phyloP scores from a whole-genome alignment of 2,113 vertebrate genomes.

The Ginglymostoma cirratum region DNA sequence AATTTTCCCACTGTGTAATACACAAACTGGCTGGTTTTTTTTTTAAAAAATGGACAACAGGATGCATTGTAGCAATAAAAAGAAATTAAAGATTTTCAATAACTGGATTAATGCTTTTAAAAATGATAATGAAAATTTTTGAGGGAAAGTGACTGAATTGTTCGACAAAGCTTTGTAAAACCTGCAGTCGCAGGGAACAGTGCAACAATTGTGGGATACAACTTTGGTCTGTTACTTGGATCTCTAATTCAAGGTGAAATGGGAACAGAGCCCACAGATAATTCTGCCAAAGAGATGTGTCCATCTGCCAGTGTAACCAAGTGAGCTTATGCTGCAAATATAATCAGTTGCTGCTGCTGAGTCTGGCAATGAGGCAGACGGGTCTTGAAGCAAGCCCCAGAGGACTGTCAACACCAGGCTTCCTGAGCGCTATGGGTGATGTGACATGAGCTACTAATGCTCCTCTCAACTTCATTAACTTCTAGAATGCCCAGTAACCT shows the following conservation, averaged over 20 bases:
- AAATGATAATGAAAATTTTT: conserved; percentile 54
- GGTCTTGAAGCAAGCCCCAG: not conserved
- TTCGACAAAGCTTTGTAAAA: conserved; percentile 43
- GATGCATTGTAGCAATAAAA: not conserved
- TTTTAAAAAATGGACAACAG: not conserved
- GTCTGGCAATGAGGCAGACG: not conserved
- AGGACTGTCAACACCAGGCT: not conserved
- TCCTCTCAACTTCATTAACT: too few relatives aligned
- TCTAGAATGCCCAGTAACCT: not conserved
- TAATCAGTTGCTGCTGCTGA: not conserved
- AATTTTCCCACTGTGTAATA: not conserved
- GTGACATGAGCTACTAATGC: not conserved
- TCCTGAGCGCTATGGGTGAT: not conserved
- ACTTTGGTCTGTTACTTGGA: conserved; percentile 78
- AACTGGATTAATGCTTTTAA: conserved; percentile 26
- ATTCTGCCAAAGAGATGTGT: not conserved
- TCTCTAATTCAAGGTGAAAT: conserved; percentile 71
- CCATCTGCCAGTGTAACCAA: not conserved
- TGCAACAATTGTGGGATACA: conserved; percentile 67
- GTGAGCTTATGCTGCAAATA: not conserved
- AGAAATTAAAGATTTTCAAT: not conserved
- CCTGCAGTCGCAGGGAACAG: conserved; percentile 58
- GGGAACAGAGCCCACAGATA: conserved; percentile 62
- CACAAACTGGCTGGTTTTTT: not conserved
- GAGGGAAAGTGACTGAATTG: conserved; percentile 47